These are phyloP conservation scores for Agapornis roseicollis DNA, from an alignment of 2,113 vertebrate genomes.

Conservation along the genomic window DNA sequence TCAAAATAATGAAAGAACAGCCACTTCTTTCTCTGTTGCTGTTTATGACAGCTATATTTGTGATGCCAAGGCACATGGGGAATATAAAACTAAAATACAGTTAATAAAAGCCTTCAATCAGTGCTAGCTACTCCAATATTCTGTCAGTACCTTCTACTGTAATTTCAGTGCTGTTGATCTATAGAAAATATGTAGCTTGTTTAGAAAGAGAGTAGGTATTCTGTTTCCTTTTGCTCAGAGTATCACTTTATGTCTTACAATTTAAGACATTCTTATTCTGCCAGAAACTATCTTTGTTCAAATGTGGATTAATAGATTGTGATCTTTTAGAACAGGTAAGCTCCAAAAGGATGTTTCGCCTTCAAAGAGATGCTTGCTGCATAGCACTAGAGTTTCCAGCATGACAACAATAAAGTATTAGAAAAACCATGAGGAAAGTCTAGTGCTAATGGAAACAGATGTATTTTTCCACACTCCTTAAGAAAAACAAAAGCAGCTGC, in stretches of 20 bases:
- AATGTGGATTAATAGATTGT: neutral
- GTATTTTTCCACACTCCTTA: neutral
- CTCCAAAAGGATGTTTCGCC: neutral
- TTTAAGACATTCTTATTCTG: neutral
- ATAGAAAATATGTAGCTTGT: neutral
- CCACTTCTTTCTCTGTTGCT: conserved; percentile 26
- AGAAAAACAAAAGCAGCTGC: conserved; percentile 15
- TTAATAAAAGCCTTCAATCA: conserved; percentile 37
- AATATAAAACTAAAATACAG: conserved; percentile 23
- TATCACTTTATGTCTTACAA: neutral
- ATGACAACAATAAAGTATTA: neutral
- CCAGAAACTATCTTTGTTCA: neutral
- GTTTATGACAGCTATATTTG: conserved; percentile 43
- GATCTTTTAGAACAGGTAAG: neutral
- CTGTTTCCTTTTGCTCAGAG: neutral
- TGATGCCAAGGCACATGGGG: neutral
- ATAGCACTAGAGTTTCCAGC: neutral
- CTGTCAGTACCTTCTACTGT: neutral
- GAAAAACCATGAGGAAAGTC: neutral
- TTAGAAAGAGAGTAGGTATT: neutral
- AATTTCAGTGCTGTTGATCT: neutral
- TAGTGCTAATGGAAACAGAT: neutral
- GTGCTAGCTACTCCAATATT: neutral
- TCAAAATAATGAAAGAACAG: conserved; percentile 63
- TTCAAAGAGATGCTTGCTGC: neutral